Base-by-base conservation (phyloP, 2,888 invertebrate genomes). In the Eretmocerus hayati region DNA sequence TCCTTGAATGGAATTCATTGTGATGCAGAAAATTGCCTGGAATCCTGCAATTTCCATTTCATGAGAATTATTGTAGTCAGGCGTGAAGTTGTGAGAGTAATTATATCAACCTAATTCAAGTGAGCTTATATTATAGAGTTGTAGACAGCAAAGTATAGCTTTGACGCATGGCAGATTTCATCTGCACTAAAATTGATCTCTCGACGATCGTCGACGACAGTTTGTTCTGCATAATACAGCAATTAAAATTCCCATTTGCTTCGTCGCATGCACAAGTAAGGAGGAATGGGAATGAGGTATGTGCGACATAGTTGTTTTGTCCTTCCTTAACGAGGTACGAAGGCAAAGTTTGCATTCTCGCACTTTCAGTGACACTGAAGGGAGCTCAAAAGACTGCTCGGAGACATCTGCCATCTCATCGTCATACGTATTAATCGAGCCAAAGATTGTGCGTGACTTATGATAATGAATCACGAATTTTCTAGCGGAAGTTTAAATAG, bases 361-460 rank as follows among this genome's bases (percentile, higher is more conserved):
- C 22, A n/a, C 23, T 39, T 6, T n/a, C 20, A 13, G 22, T 15
- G 38, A 39, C 22, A 15, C 37, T n/a, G 42, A 50, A 58, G 54
- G 15, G 33, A n/a, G 33, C 5, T 58, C 58, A 58, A 52, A 56
- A 55, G 53, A 57, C 52, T 54, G 55, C 50, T 53, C 55, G 59
- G 53, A 58, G 53, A 52, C 54, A 50, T 58, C 44, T 35, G 43
- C 53, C 52, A 55, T 56, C 3, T 36, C n/a, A 58, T 59, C 56
- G 56, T 58, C 54, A 43, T 52, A 46, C 52, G 48, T 53, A 57
- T 60, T 59, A 60, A 60, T 56, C 52, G 57, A 37, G 26, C 11
- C 26, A 26, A 26, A 11, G 26, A 11, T 26, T 26, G 26, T 6
- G 26, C n/a, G 26, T 26, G 26, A 11, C 26, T 26, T 26, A 9